phyloP scores from a whole-genome alignment of 2,888 invertebrate genomes.

The Rhagium mordax region DNA sequence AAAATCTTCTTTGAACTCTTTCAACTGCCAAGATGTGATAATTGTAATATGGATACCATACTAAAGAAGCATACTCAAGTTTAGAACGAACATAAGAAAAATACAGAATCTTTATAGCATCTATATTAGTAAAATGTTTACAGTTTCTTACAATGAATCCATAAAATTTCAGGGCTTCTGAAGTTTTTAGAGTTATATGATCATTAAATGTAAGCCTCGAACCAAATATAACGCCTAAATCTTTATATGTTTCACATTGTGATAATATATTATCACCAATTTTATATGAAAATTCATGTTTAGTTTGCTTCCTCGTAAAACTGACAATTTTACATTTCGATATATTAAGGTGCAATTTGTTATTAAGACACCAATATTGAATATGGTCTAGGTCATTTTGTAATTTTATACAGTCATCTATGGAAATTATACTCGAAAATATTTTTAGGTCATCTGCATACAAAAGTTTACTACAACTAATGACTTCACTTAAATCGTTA shows the following conservation, averaged over 20 bases:
- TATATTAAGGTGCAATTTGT: neutral
- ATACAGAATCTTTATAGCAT: too few species aligned
- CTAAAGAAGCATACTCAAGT: too few species aligned
- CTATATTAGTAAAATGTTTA: too few species aligned
- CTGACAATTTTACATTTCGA: neutral
- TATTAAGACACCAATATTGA: neutral
- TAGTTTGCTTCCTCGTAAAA: neutral
- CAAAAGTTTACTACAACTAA: neutral
- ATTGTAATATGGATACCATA: too few species aligned
- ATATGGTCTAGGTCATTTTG: neutral
- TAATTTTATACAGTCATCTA: neutral
- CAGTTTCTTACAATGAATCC: neutral
- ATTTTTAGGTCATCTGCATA: neutral
- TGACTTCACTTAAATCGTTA: neutral
- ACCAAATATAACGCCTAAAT: neutral
- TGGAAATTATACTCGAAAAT: neutral
- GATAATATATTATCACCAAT: neutral
- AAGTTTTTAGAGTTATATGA: neutral
- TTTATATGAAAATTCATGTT: neutral
- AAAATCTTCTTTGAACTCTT: too few species aligned
- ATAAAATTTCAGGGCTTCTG: neutral
- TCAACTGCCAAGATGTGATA: too few species aligned
- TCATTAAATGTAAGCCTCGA: neutral
- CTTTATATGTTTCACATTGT: neutral
- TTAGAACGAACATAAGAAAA: too few species aligned